Conservation (phyloP, 2,113 vertebrate genomes). For the Cariama cristata region DNA sequence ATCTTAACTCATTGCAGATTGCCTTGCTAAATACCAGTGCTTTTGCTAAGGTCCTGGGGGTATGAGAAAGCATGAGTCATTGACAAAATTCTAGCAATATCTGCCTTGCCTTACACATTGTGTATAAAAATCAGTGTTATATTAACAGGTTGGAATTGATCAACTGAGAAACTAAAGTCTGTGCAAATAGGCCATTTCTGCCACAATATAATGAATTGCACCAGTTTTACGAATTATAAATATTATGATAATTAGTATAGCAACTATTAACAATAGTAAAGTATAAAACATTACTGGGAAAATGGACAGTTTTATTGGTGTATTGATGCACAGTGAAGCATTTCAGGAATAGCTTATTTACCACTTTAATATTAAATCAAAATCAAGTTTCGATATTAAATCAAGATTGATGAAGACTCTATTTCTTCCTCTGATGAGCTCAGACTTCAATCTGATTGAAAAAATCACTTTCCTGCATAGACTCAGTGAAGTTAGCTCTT, state of each 20-base stretch:
- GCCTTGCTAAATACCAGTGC: not conserved
- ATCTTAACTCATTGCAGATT: not conserved
- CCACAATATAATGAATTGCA: not conserved
- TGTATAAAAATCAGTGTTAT: not conserved
- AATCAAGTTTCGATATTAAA: not conserved
- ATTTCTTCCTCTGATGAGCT: not conserved
- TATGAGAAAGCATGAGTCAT: not conserved
- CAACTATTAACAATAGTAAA: not conserved
- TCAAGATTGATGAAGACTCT: not conserved
- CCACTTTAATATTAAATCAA: not conserved
- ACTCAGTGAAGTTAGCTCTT: not conserved
- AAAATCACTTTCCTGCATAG: not conserved
- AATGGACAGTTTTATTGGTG: not conserved
- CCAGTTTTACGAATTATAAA: not conserved
- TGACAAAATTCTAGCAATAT: not conserved
- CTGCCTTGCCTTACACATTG: not conserved
- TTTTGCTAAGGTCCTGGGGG: not conserved
- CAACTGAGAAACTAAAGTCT: not conserved
- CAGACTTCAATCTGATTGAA: not conserved
- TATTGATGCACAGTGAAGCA: not conserved
- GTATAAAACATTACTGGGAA: not conserved
- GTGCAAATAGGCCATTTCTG: not conserved
- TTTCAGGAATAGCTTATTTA: not conserved
- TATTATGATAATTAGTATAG: conserved; percentile 12
- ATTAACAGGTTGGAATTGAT: not conserved